Percentiles rank a stretch among this genome's conserved stretches.
Evolutionary conservation across 2,113 vertebrate genomes (phyloP).

Genomic region (Psittacula cyanocephala): DNA sequence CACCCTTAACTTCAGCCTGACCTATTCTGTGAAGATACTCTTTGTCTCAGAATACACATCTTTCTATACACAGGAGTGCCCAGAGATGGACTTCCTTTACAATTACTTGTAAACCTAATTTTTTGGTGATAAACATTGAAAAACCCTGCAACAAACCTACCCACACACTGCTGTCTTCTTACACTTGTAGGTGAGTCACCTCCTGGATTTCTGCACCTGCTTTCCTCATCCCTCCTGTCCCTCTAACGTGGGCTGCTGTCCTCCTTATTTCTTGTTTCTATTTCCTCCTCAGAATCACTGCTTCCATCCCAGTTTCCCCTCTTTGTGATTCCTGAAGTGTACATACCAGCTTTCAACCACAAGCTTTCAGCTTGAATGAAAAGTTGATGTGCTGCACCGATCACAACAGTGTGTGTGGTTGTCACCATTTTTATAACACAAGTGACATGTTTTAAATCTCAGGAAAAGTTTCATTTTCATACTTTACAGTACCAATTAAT

Average conservation of each 20-base stretch:
- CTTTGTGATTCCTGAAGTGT: not conserved
- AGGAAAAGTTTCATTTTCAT: not conserved
- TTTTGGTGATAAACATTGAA: not conserved
- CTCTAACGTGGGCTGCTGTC: not conserved
- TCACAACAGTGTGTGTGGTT: fast-evolving
- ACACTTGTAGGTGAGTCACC: not conserved
- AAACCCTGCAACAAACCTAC: not conserved
- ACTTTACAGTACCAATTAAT: conserved; percentile 6
- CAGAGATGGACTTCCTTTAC: not conserved
- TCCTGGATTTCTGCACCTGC: not conserved
- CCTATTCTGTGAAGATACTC: not conserved
- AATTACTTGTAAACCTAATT: not conserved
- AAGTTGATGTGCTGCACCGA: not conserved
- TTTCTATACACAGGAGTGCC: fast-evolving
- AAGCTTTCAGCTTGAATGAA: not conserved
- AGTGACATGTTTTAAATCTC: not conserved
- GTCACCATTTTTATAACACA: not conserved
- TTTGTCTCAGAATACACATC: not conserved
- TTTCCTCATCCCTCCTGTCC: not conserved
- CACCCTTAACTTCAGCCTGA: not conserved
- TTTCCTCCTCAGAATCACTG: not conserved
- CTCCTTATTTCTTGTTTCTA: not conserved
- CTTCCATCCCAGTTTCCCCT: not conserved
- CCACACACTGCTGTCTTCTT: fast-evolving
- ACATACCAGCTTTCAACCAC: not conserved